Percentiles rank a stretch among this genome's conserved stretches.
Conservation (phyloP, 2,113 vertebrate genomes). For the Myotis lucifugus region DNA sequence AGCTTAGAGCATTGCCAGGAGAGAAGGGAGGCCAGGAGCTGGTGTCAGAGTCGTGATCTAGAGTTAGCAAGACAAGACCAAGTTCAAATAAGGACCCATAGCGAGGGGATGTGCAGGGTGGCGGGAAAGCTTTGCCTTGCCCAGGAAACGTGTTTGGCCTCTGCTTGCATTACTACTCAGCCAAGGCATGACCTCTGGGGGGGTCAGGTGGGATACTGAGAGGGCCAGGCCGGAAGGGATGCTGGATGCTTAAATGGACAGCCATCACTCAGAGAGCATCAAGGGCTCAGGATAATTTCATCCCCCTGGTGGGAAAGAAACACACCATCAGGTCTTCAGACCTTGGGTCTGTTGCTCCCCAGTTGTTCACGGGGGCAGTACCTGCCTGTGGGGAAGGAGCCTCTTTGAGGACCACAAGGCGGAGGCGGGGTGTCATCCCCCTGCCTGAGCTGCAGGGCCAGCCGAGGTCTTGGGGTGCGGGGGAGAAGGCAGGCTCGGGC, state of each 20-base stretch:
- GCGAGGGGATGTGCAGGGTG: background rate
- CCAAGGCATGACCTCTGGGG: no score
- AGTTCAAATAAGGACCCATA: background rate
- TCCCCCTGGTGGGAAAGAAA: background rate
- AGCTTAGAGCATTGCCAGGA: background rate
- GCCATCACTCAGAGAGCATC: background rate
- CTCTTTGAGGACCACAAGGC: background rate
- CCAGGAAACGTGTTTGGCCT: background rate
- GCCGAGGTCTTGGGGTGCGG: background rate
- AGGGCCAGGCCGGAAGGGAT: background rate
- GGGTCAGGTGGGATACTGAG: background rate
- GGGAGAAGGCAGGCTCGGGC: background rate
- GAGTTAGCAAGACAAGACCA: background rate
- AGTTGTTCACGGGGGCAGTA: background rate
- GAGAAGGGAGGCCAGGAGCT: background rate
- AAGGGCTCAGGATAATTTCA: background rate
- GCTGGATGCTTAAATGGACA: background rate
- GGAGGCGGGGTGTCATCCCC: background rate
- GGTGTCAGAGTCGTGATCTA: background rate
- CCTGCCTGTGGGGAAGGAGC: background rate
- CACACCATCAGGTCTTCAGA: background rate
- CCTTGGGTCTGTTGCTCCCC: background rate
- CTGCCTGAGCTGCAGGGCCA: background rate
- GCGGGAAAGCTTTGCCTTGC: background rate
- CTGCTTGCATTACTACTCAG: background rate